Evolutionary conservation across 2,113 vertebrate species (phyloP).

Genomic region (Sylvietta virens): DNA sequence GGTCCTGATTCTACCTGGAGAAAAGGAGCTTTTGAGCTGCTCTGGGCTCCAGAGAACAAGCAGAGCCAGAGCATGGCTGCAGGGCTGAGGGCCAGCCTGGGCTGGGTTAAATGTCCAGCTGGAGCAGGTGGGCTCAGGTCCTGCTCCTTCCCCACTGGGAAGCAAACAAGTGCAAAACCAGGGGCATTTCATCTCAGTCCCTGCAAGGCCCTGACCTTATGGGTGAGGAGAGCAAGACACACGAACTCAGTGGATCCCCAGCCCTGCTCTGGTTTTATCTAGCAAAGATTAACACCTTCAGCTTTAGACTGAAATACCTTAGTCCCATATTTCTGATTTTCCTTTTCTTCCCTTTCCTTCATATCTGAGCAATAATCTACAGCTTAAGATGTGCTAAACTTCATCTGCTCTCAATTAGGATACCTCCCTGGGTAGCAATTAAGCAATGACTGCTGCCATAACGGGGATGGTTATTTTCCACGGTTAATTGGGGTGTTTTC

Average conservation of each 20-base stretch:
- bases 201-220: neutral
- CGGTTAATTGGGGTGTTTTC: slow-evolving; percentile 22
- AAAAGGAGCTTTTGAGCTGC: neutral
- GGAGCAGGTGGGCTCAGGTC: neutral
- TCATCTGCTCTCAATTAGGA: slow-evolving; percentile 32
- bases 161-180: neutral
- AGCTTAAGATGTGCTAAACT: neutral
- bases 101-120: neutral
- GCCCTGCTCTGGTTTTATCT: neutral
- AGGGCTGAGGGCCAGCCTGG: neutral
- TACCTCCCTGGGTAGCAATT: neutral
- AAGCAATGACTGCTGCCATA: neutral
- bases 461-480: neutral
- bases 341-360: neutral
- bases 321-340: neutral
- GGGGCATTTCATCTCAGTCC: neutral
- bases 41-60: neutral
- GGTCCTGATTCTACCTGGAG: neutral
- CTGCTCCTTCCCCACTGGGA: neutral
- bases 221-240: neutral
- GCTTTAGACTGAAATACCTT: neutral
- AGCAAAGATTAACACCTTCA: neutral
- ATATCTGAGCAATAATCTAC: neutral
- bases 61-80: neutral
- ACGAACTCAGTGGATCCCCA: neutral